Base-by-base conservation (phyloP, 2,888 invertebrate genomes). In the Sphecodes monilicornis region DNA sequence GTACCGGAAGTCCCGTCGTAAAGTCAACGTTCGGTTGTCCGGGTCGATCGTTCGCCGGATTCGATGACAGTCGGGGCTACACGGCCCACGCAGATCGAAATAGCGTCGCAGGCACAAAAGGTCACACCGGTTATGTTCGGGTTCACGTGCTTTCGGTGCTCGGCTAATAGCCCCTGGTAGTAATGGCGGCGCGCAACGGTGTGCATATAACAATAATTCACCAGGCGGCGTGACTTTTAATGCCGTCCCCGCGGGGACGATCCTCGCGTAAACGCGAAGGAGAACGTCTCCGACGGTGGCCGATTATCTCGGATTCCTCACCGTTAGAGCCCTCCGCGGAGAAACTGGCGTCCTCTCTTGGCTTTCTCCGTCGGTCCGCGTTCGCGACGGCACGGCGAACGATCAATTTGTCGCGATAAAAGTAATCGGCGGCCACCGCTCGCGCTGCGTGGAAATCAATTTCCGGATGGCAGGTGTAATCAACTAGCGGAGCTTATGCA, bases 51-150 rank as follows among this genome's bases (percentile, higher is more conserved):
- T 16, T 8, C 18, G 16, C 10, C 78, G 64, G 36, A 72, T 78
- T 46, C 78, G 78, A 78, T 43, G 72, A 72, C 60, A 72, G 36
- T 26, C 32, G 22, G 66, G 43, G 18, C 32, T n/a, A 13, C 6
- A 32, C 8, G 43, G 66, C 41, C 50, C 83, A 22, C 77, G 77
- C 54, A 18, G 29, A 29, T 32, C 57, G 57, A 26, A 57, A 57
- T 57, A 57, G 60, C 60, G 60, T 60, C 60, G 60, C 29, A n/a
- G 16, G 76, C 73, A 50, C 64, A 70, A 84, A 77, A 73, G 72
- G 77, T 84, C 84, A 57, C 16, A 74, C 77, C 73, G 64, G 78
- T 64, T 83, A 84, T 78, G 77, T 74, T 83, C 69, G 69, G 73
- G 32, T 73, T 26, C 73, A 60, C 54, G 69, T 84, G 60, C 77